Evolutionary conservation across 1,140 invertebrate species (phyloP).

Genomic region (Camponotus floridanus): DNA sequence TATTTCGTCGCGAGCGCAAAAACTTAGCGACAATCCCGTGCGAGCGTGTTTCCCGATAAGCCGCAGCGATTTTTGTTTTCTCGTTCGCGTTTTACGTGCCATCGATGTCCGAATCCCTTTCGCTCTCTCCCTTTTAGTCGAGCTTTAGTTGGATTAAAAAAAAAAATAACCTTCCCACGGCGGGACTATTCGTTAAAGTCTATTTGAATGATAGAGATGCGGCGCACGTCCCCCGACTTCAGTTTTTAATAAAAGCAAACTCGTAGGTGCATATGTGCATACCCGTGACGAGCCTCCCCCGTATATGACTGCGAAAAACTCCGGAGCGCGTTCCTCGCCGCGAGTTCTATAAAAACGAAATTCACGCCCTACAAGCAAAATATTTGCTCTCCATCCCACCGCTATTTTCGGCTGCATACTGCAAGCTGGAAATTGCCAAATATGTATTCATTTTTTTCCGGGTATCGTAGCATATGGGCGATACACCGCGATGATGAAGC

Average conservation of each 20-base stretch:
- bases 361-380: conserved; percentile 61
- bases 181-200: conserved; percentile 53
- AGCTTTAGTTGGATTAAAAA: conserved; percentile 36
- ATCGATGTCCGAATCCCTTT: conserved; percentile 28
- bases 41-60: background rate
- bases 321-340: conserved; percentile 5
- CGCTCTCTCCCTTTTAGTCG: conserved; percentile 5
- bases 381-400: conserved; percentile 63
- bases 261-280: conserved; percentile 45
- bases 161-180: conserved; percentile 33
- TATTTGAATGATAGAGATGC: conserved; percentile 60
- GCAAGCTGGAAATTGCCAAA: conserved; percentile 59
- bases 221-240: conserved; percentile 39
- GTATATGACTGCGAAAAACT: conserved; percentile 52
- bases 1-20: background rate
- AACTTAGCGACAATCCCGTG: background rate
- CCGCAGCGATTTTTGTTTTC: conserved; percentile 4
- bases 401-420: conserved; percentile 51
- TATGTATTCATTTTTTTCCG: conserved; percentile 58
- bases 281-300: conserved; percentile 31
- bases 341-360: conserved; percentile 49
- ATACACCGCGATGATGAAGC: conserved; percentile 57
- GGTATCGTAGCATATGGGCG: conserved; percentile 47
- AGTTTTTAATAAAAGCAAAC: conserved; percentile 60
- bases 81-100: conserved; percentile 17